Evolutionary conservation across 2,797 vertebrate species (phyloP).

Genomic region (Momotus momota): DNA sequence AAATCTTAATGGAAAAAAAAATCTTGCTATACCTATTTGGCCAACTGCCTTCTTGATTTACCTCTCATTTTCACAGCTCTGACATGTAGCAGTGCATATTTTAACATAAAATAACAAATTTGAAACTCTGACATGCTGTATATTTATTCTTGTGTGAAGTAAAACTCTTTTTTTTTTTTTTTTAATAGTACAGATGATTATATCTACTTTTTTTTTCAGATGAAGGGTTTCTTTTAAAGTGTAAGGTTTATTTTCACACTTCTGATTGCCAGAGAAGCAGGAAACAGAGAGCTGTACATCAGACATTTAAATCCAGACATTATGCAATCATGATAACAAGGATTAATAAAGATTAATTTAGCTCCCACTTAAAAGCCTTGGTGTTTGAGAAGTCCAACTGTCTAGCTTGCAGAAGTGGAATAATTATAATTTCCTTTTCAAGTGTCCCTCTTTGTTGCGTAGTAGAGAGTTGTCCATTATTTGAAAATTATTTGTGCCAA

Average conservation of each 20-base stretch:
- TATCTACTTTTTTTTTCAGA: constrained; percentile 57
- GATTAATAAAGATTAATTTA: constrained; percentile 84
- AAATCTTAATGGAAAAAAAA: constrained; percentile 46
- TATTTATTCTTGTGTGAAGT: constrained; percentile 75
- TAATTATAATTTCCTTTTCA: constrained; percentile 62
- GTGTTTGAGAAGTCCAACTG: constrained; percentile 34
- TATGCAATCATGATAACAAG: constrained; percentile 78
- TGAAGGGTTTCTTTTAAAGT: constrained; percentile 71
- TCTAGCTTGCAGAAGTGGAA: constrained; percentile 29
- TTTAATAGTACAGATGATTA: constrained; percentile 61
- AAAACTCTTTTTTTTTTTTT: constrained; percentile 26
- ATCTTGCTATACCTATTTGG: constrained; percentile 68
- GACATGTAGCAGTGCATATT: constrained; percentile 79
- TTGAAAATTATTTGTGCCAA: constrained; percentile 11
- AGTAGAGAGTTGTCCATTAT: neutral
- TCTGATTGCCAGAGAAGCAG: constrained; percentile 80
- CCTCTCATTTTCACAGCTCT: constrained; percentile 75
- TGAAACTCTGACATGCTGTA: constrained; percentile 73
- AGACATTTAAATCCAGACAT: constrained; percentile 74
- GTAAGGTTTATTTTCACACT: constrained; percentile 85
- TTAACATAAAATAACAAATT: constrained; percentile 75
- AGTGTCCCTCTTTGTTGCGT: constrained; percentile 6
- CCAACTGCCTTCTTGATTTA: constrained; percentile 76
- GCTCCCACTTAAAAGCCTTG: constrained; percentile 66
- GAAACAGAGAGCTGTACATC: constrained; percentile 65